A percentile compares a stretch with the other conserved stretches of the same genome.
These are phyloP conservation scores for Phaethornis superciliosus DNA, from an alignment of 2,113 vertebrate species.

Conservation along the genomic window DNA sequence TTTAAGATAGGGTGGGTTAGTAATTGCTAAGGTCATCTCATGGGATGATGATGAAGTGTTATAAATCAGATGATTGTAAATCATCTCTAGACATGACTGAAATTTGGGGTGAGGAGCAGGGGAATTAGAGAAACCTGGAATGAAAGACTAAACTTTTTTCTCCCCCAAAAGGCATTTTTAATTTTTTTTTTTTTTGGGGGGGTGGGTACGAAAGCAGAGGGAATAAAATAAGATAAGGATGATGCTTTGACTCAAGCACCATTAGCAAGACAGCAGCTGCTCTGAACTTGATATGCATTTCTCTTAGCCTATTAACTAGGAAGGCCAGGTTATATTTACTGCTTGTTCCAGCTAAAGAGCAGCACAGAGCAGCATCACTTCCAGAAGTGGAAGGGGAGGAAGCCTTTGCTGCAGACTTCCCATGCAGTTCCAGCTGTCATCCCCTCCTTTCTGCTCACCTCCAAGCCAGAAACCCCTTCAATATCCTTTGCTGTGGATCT, in stretches of 20 bases:
- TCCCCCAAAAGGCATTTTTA: background rate
- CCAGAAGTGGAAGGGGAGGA: background rate
- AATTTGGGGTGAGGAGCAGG: background rate
- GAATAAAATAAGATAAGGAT: background rate
- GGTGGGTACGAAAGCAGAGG: background rate
- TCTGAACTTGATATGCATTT: slow-evolving; percentile 41
- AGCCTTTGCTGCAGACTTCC: background rate
- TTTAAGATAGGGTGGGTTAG: background rate
- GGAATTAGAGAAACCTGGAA: background rate
- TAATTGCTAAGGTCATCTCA: background rate
- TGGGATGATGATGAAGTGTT: background rate
- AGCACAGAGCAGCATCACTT: background rate
- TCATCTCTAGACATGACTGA: background rate
- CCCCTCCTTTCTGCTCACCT: background rate
- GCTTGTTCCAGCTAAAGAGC: background rate
- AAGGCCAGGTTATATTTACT: slow-evolving; percentile 28
- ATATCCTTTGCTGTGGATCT: background rate
- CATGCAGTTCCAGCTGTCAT: accelerated
- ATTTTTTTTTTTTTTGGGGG: background rate
- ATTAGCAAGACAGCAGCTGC: background rate
- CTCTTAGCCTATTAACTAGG: slow-evolving; percentile 41
- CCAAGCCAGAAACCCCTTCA: accelerated
- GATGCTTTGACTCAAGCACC: background rate
- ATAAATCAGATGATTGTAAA: background rate
- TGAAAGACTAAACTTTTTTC: background rate